Conservation (phyloP, 1,140 invertebrate genomes). For the Drosophila tani region DNA sequence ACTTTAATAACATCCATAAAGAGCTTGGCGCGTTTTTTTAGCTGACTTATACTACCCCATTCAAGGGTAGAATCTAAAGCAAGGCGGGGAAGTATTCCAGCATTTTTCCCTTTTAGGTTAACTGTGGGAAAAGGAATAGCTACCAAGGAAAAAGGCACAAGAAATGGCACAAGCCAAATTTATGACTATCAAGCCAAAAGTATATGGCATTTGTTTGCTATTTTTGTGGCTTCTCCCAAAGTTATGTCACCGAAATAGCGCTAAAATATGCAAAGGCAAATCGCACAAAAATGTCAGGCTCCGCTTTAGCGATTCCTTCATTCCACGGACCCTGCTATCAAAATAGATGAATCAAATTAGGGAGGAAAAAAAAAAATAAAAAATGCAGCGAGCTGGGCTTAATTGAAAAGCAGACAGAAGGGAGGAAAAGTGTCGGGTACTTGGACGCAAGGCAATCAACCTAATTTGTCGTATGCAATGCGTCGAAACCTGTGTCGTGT, state of each 20-base stretch:
- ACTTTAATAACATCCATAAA: background rate
- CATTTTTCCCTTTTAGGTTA: background rate
- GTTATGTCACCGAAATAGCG: constrained; percentile 68
- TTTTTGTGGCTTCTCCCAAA: constrained; percentile 50
- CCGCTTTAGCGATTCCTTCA: constrained; percentile 23
- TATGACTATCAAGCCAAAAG: constrained; percentile 78
- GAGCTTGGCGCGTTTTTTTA: background rate
- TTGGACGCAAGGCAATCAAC: constrained; percentile 77
- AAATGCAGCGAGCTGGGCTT: constrained; percentile 47
- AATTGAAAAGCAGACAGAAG: constrained; percentile 64
- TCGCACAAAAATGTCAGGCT: constrained; percentile 63
- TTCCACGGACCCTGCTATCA: constrained; percentile 58
- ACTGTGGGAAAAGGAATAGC: background rate
- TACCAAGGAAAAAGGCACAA: constrained; percentile 24
- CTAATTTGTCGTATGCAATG: constrained; percentile 79
- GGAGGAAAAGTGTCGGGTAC: constrained; percentile 9
- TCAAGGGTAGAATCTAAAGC: constrained; percentile 6
- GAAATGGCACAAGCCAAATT: constrained; percentile 66
- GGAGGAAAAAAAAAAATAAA: constrained; percentile 51
- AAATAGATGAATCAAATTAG: constrained; percentile 73
- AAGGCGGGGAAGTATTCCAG: constrained; percentile 32
- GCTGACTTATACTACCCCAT: constrained; percentile 24
- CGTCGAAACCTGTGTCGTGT: constrained; percentile 33
- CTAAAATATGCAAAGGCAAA: constrained; percentile 77
- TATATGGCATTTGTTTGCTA: constrained; percentile 76